These are phyloP conservation scores for Pseudoatta argentina DNA, from an alignment of 1,140 invertebrate genomes.

Conservation along the genomic window DNA sequence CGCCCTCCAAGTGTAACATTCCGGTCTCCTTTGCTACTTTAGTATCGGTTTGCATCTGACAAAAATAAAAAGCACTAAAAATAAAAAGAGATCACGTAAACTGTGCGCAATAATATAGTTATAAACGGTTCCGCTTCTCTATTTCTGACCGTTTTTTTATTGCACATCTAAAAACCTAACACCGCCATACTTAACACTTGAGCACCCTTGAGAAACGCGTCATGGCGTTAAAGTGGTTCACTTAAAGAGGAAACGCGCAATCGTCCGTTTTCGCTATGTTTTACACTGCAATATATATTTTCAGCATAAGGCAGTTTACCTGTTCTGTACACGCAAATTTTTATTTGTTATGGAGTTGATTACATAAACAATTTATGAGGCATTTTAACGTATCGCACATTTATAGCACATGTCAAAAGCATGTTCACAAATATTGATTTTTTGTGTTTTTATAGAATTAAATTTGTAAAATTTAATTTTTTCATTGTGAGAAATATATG, in stretches of 20 bases:
- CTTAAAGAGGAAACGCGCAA: conserved; percentile 1
- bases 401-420: not conserved
- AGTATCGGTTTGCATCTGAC: conserved; percentile 88
- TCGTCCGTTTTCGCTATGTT: not conserved
- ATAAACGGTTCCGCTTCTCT: conserved; percentile 20
- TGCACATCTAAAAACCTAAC: conserved; percentile 47
- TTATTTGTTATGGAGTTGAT: not conserved
- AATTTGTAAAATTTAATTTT: conserved; percentile 24
- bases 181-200: not conserved
- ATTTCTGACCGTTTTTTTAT: not conserved
- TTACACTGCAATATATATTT: conserved; percentile 33
- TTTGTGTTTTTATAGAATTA: conserved; percentile 1
- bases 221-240: conserved; percentile 10
- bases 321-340: not conserved
- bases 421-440: conserved; percentile 29
- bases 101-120: not conserved
- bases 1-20: conserved; percentile 96
- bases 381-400: not conserved
- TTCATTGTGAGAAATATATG: not conserved
- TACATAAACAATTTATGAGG: conserved; percentile 40
- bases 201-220: not conserved
- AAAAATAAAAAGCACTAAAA: not conserved
- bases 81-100: conserved; percentile 4
- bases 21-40: conserved; percentile 91
- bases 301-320: not conserved